phyloP scores from a whole-genome alignment of 92 coral and sea anemone species.

The Palythoa heliodiscus region DNA sequence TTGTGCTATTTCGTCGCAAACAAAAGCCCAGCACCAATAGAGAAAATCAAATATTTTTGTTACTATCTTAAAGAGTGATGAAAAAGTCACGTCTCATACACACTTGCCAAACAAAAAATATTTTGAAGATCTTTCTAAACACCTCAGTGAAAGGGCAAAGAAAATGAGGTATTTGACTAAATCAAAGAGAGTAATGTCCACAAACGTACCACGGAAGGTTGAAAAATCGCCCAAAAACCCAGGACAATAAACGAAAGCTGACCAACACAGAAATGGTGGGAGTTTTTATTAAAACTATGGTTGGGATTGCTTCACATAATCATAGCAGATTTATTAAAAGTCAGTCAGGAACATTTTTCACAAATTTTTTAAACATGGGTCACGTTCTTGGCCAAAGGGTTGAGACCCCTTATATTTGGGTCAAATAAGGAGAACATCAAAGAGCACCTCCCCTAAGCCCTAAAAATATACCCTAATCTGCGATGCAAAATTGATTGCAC shows the following conservation, averaged over 20 bases:
- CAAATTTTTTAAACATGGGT: conserved; percentile 72
- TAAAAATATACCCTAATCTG: conserved; percentile 48
- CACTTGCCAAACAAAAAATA: conserved; percentile 48
- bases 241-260: conserved; percentile 50
- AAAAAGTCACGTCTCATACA: conserved; percentile 37
- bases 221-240: conserved; percentile 43
- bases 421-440: conserved; percentile 51
- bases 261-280: conserved; percentile 53
- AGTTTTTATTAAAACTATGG: conserved; percentile 38
- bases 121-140: conserved; percentile 46
- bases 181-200: conserved; percentile 42
- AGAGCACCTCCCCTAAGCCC: conserved; percentile 39
- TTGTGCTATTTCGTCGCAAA: too few relatives aligned
- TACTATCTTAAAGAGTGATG: conserved; percentile 29
- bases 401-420: conserved; percentile 52
- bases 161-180: conserved; percentile 61
- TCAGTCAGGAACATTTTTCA: conserved; percentile 36
- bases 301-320: conserved; percentile 39
- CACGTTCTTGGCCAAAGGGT: conserved; percentile 55
- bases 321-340: conserved; percentile 51
- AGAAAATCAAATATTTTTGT: too few relatives aligned
- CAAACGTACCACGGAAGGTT: conserved; percentile 34
- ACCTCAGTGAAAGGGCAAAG: conserved; percentile 36
- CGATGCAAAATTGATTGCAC: conserved; percentile 66
- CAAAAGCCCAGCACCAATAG: too few relatives aligned